Conservation (phyloP, 1,140 invertebrate species). For the Aradophagus sp. region DNA sequence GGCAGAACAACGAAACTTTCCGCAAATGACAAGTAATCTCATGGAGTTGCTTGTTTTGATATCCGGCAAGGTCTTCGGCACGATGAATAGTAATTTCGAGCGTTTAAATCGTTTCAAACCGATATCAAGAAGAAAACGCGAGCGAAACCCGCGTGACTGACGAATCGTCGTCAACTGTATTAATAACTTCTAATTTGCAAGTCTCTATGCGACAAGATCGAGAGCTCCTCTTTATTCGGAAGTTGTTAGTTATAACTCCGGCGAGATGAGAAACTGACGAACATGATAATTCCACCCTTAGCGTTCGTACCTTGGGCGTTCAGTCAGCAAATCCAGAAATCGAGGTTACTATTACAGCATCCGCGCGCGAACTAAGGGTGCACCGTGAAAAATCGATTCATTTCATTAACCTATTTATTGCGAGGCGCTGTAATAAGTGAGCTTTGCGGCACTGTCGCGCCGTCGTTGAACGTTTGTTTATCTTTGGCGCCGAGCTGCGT, state of each 20-base stretch:
- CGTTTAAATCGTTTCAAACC: no score
- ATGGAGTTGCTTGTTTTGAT: no score
- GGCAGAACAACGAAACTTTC: no score
- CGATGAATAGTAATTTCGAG: no score
- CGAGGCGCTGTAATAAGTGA: slow-evolving; percentile 13
- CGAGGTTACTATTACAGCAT: slow-evolving; percentile 55
- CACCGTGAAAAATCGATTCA: slow-evolving; percentile 60
- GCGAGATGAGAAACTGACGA: slow-evolving; percentile 41
- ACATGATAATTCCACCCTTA: slow-evolving; percentile 47
- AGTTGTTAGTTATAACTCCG: slow-evolving; percentile 47
- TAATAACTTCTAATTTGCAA: slow-evolving; percentile 40
- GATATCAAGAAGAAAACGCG: no score
- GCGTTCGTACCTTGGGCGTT: slow-evolving; percentile 44
- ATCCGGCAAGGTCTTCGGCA: no score
- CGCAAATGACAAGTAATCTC: no score
- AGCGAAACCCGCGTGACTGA: slow-evolving; percentile 4
- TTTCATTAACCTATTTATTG: slow-evolving; percentile 65
- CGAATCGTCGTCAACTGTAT: slow-evolving; percentile 27
- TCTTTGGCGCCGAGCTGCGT: not conserved
- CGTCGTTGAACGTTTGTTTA: slow-evolving; percentile 3
- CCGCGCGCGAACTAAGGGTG: slow-evolving; percentile 25
- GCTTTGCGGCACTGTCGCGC: slow-evolving; percentile 3
- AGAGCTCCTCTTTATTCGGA: slow-evolving; percentile 44
- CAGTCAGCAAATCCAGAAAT: slow-evolving; percentile 60
- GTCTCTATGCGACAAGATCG: slow-evolving; percentile 26